Base-by-base conservation (phyloP, 2,888 invertebrate species). In the Lydus trimaculatus region DNA sequence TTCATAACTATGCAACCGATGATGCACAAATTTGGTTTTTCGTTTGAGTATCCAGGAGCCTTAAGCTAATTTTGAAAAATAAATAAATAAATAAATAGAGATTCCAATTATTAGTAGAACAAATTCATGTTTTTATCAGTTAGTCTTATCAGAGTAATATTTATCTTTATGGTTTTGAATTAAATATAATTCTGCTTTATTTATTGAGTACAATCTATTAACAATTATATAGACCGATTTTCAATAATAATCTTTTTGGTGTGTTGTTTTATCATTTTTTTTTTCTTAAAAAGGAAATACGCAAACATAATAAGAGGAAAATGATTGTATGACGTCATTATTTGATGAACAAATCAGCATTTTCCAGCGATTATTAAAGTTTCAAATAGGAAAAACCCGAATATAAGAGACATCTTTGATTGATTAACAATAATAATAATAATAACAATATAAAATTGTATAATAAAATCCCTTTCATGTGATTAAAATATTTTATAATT, bases 261-360 rank as follows among this genome's bases (percentile, higher is more conserved):
- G 20, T 48, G 20, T 11, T 20, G 9, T 48, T 48, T 20, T 20
- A 4, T 59, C 9, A 15, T 17, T 58, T 58, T 20, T 58, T 64
- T 28, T 63, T 23, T 33, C 23, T 36, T 33, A 63, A 33, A 52
- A 43, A 58, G n/a, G 63, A 63, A 28, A 43, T 43, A 43, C n/a
- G n/a, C n/a, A n/a, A n/a, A n/a, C 17, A 8, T n/a, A 43, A 56
- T 63, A 58, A 61, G 64, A 59, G 43, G 67, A 73, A 78, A 77
- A 75, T 76, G 75, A 72, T 70, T 65, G 70, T 59, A 66, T 77
- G 78, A 77, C 77, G 78, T 75, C 76, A 77, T 48, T 48, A 48
- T 20, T 20, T 48, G 60, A 28, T 31, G 23, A 33, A 23, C 60
- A 60, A 60, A 60, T 15, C 60, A 20, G 20, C n/a, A 15, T 11